Conservation (phyloP, 2,113 vertebrate species). For the Hydrochoerus hydrochaeris region DNA sequence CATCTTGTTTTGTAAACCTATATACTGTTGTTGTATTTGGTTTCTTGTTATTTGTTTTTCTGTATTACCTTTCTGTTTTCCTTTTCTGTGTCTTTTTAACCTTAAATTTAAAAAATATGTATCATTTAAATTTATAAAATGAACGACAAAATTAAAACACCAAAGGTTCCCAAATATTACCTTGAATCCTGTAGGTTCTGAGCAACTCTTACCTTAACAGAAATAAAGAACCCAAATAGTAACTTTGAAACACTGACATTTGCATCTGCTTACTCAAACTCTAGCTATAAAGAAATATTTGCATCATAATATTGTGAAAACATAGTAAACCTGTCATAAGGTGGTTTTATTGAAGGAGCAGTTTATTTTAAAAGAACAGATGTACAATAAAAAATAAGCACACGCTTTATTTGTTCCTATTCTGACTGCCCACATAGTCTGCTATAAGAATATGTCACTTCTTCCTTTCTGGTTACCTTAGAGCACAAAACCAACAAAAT, state of each 20-base stretch:
- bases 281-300: slow-evolving; percentile 68
- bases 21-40: too few relatives aligned
- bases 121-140: neutral
- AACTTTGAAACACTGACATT: slow-evolving; percentile 41
- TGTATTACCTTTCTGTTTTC: too few relatives aligned
- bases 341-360: slow-evolving; percentile 68
- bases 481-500: slow-evolving; percentile 44
- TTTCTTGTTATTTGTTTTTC: too few relatives aligned
- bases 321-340: slow-evolving; percentile 68
- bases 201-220: neutral
- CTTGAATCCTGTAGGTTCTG: neutral
- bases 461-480: slow-evolving; percentile 64
- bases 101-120: too few relatives aligned
- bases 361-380: slow-evolving; percentile 75
- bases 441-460: slow-evolving; percentile 2
- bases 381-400: slow-evolving; percentile 74
- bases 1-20: too few relatives aligned
- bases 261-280: slow-evolving; percentile 58
- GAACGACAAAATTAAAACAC: neutral
- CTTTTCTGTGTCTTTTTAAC: too few relatives aligned
- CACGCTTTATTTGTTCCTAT: slow-evolving; percentile 47
- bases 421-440: slow-evolving; percentile 51
- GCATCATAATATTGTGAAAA: slow-evolving; percentile 69
- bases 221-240: slow-evolving; percentile 4
- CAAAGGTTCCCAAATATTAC: neutral